Evolutionary conservation across 1,140 invertebrate genomes (phyloP).

Genomic region (Diabrotica undecimpunctata): DNA sequence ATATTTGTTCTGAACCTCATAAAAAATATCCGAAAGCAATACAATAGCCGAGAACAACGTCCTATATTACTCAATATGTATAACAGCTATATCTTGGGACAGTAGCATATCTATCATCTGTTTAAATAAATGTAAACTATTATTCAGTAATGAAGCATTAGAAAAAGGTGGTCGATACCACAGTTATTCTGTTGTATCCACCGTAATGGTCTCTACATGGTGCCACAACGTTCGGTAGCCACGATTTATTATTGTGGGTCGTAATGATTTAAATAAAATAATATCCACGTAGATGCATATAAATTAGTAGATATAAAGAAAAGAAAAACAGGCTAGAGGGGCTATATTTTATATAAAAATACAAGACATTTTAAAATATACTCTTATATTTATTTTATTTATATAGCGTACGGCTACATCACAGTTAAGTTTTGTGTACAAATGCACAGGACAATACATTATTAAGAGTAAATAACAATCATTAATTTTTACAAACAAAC

Average conservation of each 20-base stretch:
- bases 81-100: constrained; percentile 5
- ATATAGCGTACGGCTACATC: too few species aligned
- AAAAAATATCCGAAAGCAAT: background rate
- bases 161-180: constrained; percentile 1
- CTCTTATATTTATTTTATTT: too few species aligned
- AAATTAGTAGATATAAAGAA: background rate
- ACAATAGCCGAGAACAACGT: background rate
- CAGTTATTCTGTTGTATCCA: constrained; percentile 12
- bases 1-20: background rate
- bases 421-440: too few species aligned
- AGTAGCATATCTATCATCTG: constrained; percentile 15
- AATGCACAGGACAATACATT: too few species aligned
- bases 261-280: background rate
- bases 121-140: constrained; percentile 11
- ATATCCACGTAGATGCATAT: background rate
- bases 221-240: constrained; percentile 5
- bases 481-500: too few species aligned
- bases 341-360: too few species aligned
- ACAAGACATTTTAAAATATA: too few species aligned
- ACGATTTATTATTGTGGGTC: constrained; percentile 5
- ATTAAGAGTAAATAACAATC: too few species aligned
- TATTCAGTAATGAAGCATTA: constrained; percentile 9
- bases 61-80: constrained; percentile 6
- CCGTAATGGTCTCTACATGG: constrained; percentile 1
- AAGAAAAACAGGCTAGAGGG: too few species aligned